These are phyloP conservation scores for Zaprionus kolodkinae DNA, from an alignment of 1,140 invertebrate genomes.

Conservation along the genomic window DNA sequence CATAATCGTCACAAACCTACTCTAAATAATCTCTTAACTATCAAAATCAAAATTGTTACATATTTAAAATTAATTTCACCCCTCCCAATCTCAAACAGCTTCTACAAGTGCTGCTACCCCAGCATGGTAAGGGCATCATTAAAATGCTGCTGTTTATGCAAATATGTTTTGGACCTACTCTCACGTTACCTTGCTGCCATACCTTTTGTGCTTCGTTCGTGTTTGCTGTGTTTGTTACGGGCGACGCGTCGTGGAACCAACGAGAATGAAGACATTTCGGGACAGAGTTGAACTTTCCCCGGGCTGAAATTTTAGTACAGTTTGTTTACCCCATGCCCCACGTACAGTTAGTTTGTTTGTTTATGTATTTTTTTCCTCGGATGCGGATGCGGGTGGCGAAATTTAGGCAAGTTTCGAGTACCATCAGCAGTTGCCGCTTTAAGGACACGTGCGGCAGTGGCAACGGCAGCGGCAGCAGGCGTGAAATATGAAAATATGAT, in stretches of 20 bases:
- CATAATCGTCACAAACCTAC: too few relatives aligned
- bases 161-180: slow-evolving; percentile 61
- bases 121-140: slow-evolving; percentile 1
- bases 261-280: slow-evolving; percentile 69
- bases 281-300: slow-evolving; percentile 54
- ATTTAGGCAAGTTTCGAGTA: slow-evolving; percentile 36
- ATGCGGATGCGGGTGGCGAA: slow-evolving; percentile 14
- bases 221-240: slow-evolving; percentile 23
- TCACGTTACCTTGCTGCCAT: slow-evolving; percentile 43
- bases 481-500: slow-evolving; percentile 72
- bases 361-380: slow-evolving; percentile 1
- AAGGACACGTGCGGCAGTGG: slow-evolving; percentile 47
- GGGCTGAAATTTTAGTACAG: slow-evolving; percentile 57
- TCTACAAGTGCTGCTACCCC: not conserved
- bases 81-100: not conserved
- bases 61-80: too few relatives aligned
- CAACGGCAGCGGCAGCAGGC: slow-evolving; percentile 35
- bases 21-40: too few relatives aligned
- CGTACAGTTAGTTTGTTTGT: slow-evolving; percentile 11
- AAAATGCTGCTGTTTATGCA: slow-evolving; percentile 68
- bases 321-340: slow-evolving; percentile 51
- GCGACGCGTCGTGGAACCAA: too few relatives aligned
- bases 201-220: slow-evolving; percentile 34
- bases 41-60: too few relatives aligned
- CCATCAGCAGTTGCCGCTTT: slow-evolving; percentile 44